These are phyloP conservation scores for Epistrophe grossulariae DNA, from an alignment of 2,888 invertebrate genomes.

Conservation along the genomic window DNA sequence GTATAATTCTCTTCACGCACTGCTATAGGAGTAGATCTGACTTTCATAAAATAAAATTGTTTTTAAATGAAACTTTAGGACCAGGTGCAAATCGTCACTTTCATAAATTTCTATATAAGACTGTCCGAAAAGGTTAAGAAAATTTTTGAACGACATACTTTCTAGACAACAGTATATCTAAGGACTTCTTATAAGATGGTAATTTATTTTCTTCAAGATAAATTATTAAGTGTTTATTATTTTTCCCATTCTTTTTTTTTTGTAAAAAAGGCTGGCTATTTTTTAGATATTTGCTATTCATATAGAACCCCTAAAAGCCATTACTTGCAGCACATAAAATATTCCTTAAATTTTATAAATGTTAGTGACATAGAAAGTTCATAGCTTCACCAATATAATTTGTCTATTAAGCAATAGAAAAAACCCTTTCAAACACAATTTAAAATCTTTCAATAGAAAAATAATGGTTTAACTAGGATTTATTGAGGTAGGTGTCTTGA, in stretches of 20 bases:
- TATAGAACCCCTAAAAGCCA: not conserved
- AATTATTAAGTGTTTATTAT: not conserved
- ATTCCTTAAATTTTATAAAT: conserved; percentile 6
- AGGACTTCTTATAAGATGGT: not conserved
- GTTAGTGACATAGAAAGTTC: conserved; percentile 2
- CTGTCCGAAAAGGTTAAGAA: not conserved
- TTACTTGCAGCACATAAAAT: conserved; percentile 24
- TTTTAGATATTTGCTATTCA: not conserved
- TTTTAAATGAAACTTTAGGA: not conserved
- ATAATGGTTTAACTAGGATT: conserved; percentile 26
- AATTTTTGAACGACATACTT: not conserved
- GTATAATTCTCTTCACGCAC: too few relatives aligned
- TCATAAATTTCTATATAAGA: not conserved
- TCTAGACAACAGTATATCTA: not conserved
- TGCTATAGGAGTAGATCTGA: too few relatives aligned
- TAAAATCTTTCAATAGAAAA: conserved; percentile 19
- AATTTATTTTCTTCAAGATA: not conserved
- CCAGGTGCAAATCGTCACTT: not conserved
- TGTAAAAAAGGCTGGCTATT: not conserved
- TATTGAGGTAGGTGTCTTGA: conserved; percentile 17
- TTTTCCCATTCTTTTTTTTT: not conserved
- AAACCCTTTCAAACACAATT: conserved; percentile 4
- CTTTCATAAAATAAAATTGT: not conserved
- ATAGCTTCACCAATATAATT: not conserved
- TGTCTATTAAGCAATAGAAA: not conserved